Conservation (phyloP, 1,140 invertebrate species). For the Hyposmocoma kahamanoa region DNA sequence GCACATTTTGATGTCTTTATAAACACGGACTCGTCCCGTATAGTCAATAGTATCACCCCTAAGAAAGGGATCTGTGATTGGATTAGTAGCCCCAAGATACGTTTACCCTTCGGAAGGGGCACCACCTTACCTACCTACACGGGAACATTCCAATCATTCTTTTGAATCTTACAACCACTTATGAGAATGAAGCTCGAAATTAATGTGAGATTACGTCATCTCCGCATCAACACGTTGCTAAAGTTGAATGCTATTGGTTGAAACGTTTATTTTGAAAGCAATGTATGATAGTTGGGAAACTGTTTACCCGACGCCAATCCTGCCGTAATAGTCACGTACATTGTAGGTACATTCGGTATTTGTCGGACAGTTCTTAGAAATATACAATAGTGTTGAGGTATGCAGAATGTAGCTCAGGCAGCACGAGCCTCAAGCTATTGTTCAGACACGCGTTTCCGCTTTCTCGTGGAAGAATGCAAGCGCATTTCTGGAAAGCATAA, state of each 20-base stretch:
- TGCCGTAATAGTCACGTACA: no score
- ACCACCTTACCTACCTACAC: not conserved
- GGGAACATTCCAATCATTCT: not conserved
- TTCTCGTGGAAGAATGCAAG: constrained; percentile 70
- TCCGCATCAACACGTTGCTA: not conserved
- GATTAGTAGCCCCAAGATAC: constrained; percentile 30
- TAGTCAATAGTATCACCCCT: constrained; percentile 16
- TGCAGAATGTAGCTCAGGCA: constrained; percentile 48
- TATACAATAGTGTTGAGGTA: constrained; percentile 49
- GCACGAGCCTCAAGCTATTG: constrained; percentile 54
- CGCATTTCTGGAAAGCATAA: constrained; percentile 65
- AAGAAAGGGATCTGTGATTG: constrained; percentile 26
- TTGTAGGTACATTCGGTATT: no score
- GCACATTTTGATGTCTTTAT: no score
- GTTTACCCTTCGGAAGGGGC: not conserved
- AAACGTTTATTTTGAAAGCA: constrained; percentile 3
- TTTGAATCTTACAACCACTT: not conserved
- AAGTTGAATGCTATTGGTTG: not conserved
- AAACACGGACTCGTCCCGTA: no score
- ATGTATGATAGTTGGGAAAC: no score
- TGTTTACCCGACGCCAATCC: no score
- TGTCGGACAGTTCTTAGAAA: constrained; percentile 53
- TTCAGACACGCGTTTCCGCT: constrained; percentile 67
- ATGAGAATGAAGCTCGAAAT: not conserved
- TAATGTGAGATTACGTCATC: not conserved